Percentiles rank a stretch among this genome's conserved stretches.
These are phyloP conservation scores for Escarpia spicata DNA, from an alignment of 2,888 invertebrate species.

Conservation along the genomic window DNA sequence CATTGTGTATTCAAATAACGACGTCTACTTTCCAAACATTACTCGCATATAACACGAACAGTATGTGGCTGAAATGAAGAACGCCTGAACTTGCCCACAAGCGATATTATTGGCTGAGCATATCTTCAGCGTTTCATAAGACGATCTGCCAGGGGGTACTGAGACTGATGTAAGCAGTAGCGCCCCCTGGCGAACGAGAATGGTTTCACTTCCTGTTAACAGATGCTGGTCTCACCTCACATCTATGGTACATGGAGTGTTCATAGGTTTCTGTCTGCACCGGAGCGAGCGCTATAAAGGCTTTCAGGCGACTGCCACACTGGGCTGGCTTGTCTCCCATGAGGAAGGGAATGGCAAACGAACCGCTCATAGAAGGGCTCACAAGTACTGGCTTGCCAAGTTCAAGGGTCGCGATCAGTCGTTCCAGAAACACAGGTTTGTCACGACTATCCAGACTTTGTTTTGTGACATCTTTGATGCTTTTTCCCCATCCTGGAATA, in stretches of 20 bases:
- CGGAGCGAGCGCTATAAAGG: conserved; percentile 66
- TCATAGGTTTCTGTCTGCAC: conserved; percentile 54
- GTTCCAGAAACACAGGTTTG: conserved; percentile 33
- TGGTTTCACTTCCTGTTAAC: too few species aligned
- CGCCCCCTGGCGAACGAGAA: not conserved
- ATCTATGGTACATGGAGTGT: conserved; percentile 44
- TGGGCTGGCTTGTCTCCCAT: conserved; percentile 53
- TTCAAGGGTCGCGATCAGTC: conserved; percentile 53
- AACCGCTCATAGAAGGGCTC: conserved; percentile 69
- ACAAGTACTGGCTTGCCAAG: conserved; percentile 64
- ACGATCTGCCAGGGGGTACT: too few species aligned
- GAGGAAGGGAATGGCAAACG: conserved; percentile 65
- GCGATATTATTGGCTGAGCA: too few species aligned
- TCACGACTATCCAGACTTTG: conserved; percentile 8
- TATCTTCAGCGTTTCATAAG: too few species aligned
- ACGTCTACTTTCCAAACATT: too few species aligned
- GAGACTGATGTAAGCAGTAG: too few species aligned
- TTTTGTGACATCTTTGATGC: not conserved
- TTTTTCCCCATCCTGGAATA: conserved; percentile 55
- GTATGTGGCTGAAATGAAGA: too few species aligned
- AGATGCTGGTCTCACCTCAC: conserved; percentile 44
- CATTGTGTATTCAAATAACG: too few species aligned
- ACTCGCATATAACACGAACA: too few species aligned
- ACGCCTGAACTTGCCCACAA: too few species aligned
- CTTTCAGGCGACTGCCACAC: conserved; percentile 51